phyloP scores from a whole-genome alignment of 2,113 vertebrate genomes.

The Aramus guarauna region DNA sequence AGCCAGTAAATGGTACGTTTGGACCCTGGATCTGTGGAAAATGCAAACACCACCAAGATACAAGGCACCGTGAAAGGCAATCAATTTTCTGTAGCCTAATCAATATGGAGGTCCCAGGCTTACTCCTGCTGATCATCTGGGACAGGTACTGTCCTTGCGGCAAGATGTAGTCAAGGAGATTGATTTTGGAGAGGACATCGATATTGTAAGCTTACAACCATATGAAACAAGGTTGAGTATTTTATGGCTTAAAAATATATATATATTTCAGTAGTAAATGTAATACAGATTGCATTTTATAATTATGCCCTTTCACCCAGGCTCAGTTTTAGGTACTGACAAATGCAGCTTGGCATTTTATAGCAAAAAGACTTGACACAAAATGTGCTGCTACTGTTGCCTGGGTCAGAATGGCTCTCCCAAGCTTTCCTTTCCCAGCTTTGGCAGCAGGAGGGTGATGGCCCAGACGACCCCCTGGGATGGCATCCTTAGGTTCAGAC shows the following conservation, averaged over 20 bases:
- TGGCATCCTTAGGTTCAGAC: not conserved
- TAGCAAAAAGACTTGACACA: not conserved
- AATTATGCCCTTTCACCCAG: not conserved
- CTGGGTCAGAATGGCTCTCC: not conserved
- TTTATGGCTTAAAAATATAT: not conserved
- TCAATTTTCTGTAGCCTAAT: not conserved
- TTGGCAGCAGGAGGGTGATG: not conserved
- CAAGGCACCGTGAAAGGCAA: not conserved
- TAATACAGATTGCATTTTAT: not conserved
- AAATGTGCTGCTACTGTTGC: not conserved
- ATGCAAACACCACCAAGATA: not conserved
- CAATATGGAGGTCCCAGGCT: accelerated
- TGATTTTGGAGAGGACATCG: not conserved
- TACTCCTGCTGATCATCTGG: not conserved
- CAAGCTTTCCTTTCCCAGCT: accelerated
- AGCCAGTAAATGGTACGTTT: accelerated
- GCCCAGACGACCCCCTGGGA: not conserved
- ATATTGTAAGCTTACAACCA: not conserved
- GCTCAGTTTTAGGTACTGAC: not conserved
- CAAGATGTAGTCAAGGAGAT: not conserved
- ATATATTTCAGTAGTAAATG: not conserved
- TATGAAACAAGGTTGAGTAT: not conserved
- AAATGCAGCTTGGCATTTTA: not conserved
- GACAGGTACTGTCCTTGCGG: not conserved
- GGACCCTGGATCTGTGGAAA: not conserved